Evolutionary conservation across 1,140 invertebrate species (phyloP).

Genomic region (Heliothis subflexa): DNA sequence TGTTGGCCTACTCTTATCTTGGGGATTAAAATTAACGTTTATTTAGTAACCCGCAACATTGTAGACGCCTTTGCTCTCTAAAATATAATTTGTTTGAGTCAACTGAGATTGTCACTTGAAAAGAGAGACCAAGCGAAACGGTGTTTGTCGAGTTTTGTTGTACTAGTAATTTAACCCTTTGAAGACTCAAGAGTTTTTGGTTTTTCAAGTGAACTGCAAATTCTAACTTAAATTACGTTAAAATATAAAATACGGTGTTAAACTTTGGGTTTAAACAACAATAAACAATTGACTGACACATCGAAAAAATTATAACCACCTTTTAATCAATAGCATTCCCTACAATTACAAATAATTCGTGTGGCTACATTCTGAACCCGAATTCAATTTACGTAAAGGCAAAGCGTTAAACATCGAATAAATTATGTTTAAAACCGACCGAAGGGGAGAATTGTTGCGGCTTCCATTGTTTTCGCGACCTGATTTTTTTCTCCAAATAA

Average conservation of each 20-base stretch:
- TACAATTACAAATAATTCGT: conserved; percentile 23
- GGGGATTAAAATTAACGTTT: conserved; percentile 33
- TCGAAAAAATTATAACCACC: background rate
- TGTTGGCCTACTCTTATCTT: conserved; percentile 9
- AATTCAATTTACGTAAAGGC: conserved; percentile 32
- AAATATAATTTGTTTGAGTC: conserved; percentile 38
- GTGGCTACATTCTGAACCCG: background rate
- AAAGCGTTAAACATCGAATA: conserved; percentile 34
- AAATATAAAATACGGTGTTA: no score
- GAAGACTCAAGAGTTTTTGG: background rate
- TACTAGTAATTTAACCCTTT: conserved; percentile 2
- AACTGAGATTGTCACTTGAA: conserved; percentile 35
- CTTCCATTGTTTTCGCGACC: conserved; percentile 46
- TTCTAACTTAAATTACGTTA: no score
- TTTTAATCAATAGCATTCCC: background rate
- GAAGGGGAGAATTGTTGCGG: conserved; percentile 21
- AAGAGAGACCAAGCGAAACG: conserved; percentile 1
- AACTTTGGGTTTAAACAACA: no score
- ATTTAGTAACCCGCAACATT: conserved; percentile 34
- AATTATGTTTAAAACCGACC: conserved; percentile 37
- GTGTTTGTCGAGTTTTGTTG: conserved; percentile 11
- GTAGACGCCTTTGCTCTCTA: conserved; percentile 24
- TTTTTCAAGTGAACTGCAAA: background rate
- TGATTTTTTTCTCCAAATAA: conserved; percentile 42
- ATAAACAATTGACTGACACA: background rate